These are phyloP conservation scores for Agrypnus murinus DNA, from an alignment of 2,888 invertebrate genomes.

Conservation along the genomic window DNA sequence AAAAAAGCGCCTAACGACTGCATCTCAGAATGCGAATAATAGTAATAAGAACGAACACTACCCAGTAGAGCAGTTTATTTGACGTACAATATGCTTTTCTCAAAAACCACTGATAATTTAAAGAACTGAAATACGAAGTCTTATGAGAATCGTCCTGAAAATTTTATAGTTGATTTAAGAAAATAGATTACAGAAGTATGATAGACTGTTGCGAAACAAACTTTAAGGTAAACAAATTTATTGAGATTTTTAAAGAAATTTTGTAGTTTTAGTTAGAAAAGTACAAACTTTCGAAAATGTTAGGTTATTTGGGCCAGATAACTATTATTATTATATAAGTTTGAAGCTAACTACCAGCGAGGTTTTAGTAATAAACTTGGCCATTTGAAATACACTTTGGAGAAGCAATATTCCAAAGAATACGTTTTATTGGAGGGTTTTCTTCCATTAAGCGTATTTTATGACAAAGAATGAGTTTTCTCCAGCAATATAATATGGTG, in stretches of 20 bases:
- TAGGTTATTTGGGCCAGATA: slow-evolving; percentile 8
- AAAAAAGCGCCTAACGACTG: slow-evolving; percentile 35
- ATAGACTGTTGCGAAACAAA: no score
- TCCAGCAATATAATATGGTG: slow-evolving; percentile 20
- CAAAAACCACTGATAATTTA: slow-evolving; percentile 24
- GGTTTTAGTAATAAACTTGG: slow-evolving; percentile 24
- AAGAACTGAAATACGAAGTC: slow-evolving; percentile 1
- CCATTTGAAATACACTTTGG: slow-evolving; percentile 31
- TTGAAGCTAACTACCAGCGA: slow-evolving; percentile 15
- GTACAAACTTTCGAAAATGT: background rate
- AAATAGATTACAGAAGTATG: no score
- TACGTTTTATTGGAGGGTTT: slow-evolving; percentile 32
- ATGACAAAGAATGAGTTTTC: slow-evolving; percentile 23
- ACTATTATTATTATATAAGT: slow-evolving; percentile 17
- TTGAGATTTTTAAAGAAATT: no score
- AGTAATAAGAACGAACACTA: slow-evolving; percentile 34
- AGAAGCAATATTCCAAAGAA: slow-evolving; percentile 31
- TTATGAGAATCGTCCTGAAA: slow-evolving; percentile 11
- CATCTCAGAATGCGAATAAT: slow-evolving; percentile 27
- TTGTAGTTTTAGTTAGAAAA: no score
- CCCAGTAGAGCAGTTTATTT: slow-evolving; percentile 33
- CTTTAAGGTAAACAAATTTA: no score
- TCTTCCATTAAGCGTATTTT: slow-evolving; percentile 35
- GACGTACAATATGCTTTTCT: slow-evolving; percentile 26
- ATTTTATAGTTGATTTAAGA: background rate